Percentiles rank a stretch among this genome's conserved stretches.
Evolutionary conservation across 2,888 invertebrate genomes (phyloP).

Genomic region (Camptogramma bilineatum): DNA sequence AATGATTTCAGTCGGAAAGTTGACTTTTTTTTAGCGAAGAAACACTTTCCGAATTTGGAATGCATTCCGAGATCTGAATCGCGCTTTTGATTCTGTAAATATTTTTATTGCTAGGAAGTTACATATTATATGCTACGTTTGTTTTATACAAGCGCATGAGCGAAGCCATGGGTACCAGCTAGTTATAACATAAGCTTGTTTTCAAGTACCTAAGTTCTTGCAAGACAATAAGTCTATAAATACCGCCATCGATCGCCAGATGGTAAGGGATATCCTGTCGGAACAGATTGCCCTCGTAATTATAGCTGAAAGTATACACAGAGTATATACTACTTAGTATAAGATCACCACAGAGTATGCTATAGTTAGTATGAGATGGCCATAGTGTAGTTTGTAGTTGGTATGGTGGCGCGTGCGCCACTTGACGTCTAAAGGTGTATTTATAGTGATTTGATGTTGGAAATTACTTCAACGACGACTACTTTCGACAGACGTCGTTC

Average conservation of each 20-base stretch:
- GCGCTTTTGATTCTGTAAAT: too few relatives aligned
- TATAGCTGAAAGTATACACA: conserved; percentile 67
- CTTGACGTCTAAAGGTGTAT: conserved; percentile 17
- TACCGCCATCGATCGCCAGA: conserved; percentile 64
- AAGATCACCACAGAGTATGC: neutral
- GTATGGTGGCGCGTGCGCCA: conserved; percentile 25
- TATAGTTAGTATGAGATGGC: conserved; percentile 1
- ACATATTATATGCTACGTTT: neutral
- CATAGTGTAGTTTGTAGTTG: neutral
- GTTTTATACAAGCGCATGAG: neutral
- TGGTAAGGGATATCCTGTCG: conserved; percentile 82
- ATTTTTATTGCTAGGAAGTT: too few relatives aligned
- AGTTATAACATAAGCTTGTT: neutral
- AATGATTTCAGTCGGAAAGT: too few relatives aligned
- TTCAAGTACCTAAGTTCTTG: conserved; percentile 29
- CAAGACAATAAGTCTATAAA: conserved; percentile 60
- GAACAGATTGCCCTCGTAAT: conserved; percentile 76
- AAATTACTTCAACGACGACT: too few relatives aligned
- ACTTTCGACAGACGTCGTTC: too few relatives aligned
- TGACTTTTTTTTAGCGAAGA: too few relatives aligned
- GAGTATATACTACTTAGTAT: conserved; percentile 2
- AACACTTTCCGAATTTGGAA: too few relatives aligned
- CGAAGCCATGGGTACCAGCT: too few relatives aligned
- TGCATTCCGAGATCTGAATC: too few relatives aligned
- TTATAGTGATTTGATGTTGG: neutral